phyloP scores from a whole-genome alignment of 2,888 invertebrate species.

The Leptopilina syphax region DNA sequence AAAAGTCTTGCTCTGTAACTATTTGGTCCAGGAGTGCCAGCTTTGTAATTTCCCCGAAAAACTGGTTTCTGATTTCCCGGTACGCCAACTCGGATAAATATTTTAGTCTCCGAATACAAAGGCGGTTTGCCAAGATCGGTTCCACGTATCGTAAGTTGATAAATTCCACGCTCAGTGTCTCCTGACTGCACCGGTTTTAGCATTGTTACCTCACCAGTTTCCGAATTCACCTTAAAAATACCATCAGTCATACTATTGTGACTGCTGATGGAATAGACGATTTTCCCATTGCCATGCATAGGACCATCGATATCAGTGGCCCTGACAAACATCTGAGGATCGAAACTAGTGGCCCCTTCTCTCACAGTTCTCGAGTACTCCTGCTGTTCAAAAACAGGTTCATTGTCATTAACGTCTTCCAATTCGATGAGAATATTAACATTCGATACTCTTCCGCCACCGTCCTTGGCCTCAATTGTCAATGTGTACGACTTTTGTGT shows the following conservation, averaged over 20 bases:
- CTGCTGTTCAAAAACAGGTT: slow-evolving; percentile 83
- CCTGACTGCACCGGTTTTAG: slow-evolving; percentile 83
- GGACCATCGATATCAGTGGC: slow-evolving; percentile 88
- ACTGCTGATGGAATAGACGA: slow-evolving; percentile 83
- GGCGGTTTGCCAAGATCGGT: slow-evolving; percentile 86
- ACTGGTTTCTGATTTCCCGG: slow-evolving; percentile 89
- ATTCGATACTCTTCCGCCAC: slow-evolving; percentile 85
- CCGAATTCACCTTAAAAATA: slow-evolving; percentile 80
- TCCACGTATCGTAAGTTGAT: slow-evolving; percentile 83
- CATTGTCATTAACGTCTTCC: slow-evolving; percentile 87
- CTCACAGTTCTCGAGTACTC: slow-evolving; percentile 87
- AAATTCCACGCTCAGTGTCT: slow-evolving; percentile 86
- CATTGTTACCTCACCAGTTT: slow-evolving; percentile 85
- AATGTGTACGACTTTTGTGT: slow-evolving; percentile 88
- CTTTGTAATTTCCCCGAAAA: slow-evolving; percentile 86
- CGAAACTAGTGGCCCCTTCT: slow-evolving; percentile 87
- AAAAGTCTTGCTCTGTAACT: slow-evolving; percentile 84
- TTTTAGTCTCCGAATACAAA: slow-evolving; percentile 82
- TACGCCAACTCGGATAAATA: slow-evolving; percentile 86
- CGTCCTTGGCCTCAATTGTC: slow-evolving; percentile 88
- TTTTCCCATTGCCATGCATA: slow-evolving; percentile 83
- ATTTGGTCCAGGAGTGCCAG: slow-evolving; percentile 81
- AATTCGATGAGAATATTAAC: slow-evolving; percentile 85
- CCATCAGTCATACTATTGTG: slow-evolving; percentile 84
- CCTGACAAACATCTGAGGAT: slow-evolving; percentile 87